Evolutionary conservation across 2,888 invertebrate genomes (phyloP), one percentile per base, ranked within the genome.

Genomic region (Busseola fusca): DNA sequence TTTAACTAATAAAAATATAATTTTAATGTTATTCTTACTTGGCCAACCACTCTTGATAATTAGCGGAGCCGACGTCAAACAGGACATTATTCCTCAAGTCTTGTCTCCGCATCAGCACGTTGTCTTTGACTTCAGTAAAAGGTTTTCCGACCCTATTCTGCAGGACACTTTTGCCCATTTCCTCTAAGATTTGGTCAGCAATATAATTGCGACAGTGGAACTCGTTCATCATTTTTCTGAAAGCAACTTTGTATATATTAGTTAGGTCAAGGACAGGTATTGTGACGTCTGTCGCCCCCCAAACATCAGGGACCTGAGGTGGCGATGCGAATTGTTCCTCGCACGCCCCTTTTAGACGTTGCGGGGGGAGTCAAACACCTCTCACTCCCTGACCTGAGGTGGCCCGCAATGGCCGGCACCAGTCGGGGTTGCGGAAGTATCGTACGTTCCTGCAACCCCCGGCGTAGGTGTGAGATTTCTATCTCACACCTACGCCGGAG

Each of bases 181-280:
- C 97, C 16, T 96, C 96, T 56, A 97, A 91, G 79, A 98, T 97
- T 92, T 97, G 97, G 84, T 97, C 97, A 0, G 97, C 97, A 54
- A 98, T 90, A 88, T 97, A 98, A 87, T 97, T 97, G 50, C 97
- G 96, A 83, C 98, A 98, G 62, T 97, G 93, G 89, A 97, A 98
- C 88, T 98, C 97, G 87, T 97, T 98, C 97, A 98, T 97, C 96
- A 97, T 97, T 90, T 96, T 96, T 86, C 97, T 97, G 85, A 4
- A 89, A 87, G 27, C 40, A 69, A 63, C 21, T 4, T 48, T 48
- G 9, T 48, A 45, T 18, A 7, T 18, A 45, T 0, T 34, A 34
- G 34, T 34, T 34, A 34, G 5, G 34, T 34, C 6, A 34, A 2
- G 5, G 34, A 34, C 34, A 34, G 34, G 34, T 34, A 4, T 34